A percentile compares a stretch with the other conserved stretches of the same genome.
Evolutionary conservation across 2,797 vertebrate genomes (phyloP).

Genomic region (Passerculus sandwichensis): DNA sequence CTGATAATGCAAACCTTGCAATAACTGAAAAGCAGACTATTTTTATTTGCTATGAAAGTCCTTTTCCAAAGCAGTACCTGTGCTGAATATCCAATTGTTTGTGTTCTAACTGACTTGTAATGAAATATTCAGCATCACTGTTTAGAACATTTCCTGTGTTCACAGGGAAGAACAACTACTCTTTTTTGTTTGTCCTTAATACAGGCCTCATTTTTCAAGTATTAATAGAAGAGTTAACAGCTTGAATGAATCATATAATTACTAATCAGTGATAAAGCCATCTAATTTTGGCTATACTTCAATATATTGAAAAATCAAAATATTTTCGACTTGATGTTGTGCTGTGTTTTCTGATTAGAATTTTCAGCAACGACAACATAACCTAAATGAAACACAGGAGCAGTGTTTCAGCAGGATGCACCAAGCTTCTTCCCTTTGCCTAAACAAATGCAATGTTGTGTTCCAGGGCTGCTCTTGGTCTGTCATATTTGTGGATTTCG

Average conservation of each 20-base stretch:
- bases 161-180: not conserved
- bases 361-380: not conserved
- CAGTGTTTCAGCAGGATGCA: not conserved
- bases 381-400: not conserved
- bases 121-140: not conserved
- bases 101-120: not conserved
- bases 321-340: not conserved
- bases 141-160: not conserved
- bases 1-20: not conserved
- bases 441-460: not conserved
- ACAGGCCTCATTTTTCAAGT: not conserved
- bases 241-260: not conserved
- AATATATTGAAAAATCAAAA: not conserved
- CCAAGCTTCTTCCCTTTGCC: not conserved
- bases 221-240: not conserved
- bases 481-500: conserved; percentile 98
- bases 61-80: not conserved
- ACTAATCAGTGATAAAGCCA: not conserved
- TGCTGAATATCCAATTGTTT: not conserved
- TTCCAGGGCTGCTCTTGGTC: conserved; percentile 94
- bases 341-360: not conserved
- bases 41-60: not conserved
- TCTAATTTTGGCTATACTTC: not conserved
- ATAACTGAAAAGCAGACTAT: not conserved
- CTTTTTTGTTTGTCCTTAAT: not conserved